Evolutionary conservation across 2,113 vertebrate genomes (phyloP).

Genomic region (Mirza zaza): DNA sequence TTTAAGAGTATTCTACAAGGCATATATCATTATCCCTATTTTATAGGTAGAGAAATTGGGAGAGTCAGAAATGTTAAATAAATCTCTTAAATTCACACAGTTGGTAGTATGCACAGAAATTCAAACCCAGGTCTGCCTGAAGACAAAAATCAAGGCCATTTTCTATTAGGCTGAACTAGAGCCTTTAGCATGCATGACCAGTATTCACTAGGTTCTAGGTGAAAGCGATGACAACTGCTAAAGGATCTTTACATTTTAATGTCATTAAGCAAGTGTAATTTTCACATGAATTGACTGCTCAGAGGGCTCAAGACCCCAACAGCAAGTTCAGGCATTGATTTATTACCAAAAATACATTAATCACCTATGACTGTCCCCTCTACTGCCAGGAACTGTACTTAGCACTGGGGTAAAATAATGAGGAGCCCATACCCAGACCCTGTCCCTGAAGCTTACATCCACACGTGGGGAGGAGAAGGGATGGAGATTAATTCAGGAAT

Average conservation of each 20-base stretch:
- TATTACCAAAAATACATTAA: not conserved
- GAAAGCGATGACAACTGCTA: not conserved
- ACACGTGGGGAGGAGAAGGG: fast-evolving
- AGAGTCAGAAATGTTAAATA: not conserved
- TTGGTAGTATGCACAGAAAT: not conserved
- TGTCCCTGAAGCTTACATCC: not conserved
- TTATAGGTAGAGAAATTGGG: not conserved
- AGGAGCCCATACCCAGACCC: not conserved
- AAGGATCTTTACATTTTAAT: not conserved
- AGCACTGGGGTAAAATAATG: not conserved
- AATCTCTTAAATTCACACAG: not conserved
- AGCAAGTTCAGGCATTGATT: not conserved
- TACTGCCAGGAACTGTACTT: not conserved
- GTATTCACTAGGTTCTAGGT: not conserved
- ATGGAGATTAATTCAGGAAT: not conserved
- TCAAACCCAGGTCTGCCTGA: not conserved
- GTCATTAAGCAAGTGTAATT: slow-evolving; percentile 4
- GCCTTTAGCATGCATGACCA: not conserved
- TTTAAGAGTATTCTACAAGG: not conserved
- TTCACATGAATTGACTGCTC: slow-evolving; percentile 4
- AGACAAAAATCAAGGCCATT: not conserved
- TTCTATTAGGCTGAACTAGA: not conserved
- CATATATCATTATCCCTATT: not conserved
- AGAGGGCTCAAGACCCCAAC: not conserved
- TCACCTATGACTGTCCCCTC: not conserved